These are phyloP conservation scores for Acanthosoma haemorrhoidale DNA, from an alignment of 2,888 invertebrate species.

Conservation along the genomic window DNA sequence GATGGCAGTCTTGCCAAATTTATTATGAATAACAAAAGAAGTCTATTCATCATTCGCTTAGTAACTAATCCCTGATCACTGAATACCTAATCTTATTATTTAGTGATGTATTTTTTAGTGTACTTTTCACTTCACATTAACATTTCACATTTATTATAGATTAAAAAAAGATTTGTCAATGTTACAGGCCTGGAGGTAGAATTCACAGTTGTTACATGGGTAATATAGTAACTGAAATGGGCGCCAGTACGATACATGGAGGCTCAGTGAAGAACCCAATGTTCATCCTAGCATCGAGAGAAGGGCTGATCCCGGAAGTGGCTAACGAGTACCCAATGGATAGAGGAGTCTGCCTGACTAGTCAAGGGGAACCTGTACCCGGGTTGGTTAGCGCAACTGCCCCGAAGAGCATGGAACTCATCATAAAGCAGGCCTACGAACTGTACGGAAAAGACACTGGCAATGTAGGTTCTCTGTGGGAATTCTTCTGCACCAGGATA, in stretches of 20 bases:
- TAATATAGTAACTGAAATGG: conserved; percentile 65
- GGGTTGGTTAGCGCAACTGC: conserved; percentile 59
- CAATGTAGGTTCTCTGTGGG: conserved; percentile 58
- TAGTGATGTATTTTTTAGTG: too few relatives aligned
- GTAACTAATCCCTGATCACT: too few relatives aligned
- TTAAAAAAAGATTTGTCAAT: too few relatives aligned
- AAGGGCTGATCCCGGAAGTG: conserved; percentile 52
- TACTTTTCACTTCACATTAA: too few relatives aligned
- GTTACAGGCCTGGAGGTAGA: conserved; percentile 63
- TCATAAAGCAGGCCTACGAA: conserved; percentile 60
- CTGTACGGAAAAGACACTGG: conserved; percentile 55
- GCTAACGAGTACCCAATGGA: conserved; percentile 36
- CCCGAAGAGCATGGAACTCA: conserved; percentile 61
- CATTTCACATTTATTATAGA: too few relatives aligned
- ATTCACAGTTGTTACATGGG: conserved; percentile 72
- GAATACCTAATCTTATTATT: too few relatives aligned
- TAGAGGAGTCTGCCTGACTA: conserved; percentile 27
- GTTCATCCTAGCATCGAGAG: conserved; percentile 63
- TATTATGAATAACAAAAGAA: too few relatives aligned
- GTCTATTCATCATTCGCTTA: too few relatives aligned
- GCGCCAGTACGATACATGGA: conserved; percentile 67
- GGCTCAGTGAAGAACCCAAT: conserved; percentile 61
- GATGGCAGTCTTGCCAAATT: too few relatives aligned
- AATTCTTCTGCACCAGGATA: conserved; percentile 58
- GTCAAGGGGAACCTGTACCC: conserved; percentile 19